A percentile compares a stretch with the other conserved stretches of the same genome.
Conservation (phyloP, 2,797 vertebrate genomes). For the Selene dorsalis region DNA sequence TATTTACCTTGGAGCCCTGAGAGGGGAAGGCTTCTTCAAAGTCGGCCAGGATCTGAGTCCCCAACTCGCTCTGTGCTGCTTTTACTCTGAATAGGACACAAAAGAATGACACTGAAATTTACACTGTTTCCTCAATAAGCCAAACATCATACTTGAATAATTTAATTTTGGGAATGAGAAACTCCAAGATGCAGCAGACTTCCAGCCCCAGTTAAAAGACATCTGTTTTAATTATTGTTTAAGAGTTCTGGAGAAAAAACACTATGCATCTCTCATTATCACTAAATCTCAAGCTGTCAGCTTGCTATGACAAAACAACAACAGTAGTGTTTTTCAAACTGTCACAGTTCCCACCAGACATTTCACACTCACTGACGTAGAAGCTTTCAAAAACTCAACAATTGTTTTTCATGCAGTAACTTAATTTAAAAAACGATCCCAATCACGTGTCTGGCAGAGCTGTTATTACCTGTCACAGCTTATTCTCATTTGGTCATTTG, state of each 20-base stretch:
- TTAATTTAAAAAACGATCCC: neutral
- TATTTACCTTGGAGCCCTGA: constrained; percentile 94
- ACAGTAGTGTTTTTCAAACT: constrained; percentile 3
- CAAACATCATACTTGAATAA: neutral
- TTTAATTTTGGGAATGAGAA: constrained; percentile 9
- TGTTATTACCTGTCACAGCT: neutral
- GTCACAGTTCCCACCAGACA: neutral
- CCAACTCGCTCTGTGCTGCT: constrained; percentile 95
- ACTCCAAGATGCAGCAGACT: neutral
- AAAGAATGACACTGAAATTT: constrained; percentile 5
- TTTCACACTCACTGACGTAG: neutral
- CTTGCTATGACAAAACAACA: neutral
- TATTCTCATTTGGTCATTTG: neutral
- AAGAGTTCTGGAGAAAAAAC: neutral
- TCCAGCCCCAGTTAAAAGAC: neutral
- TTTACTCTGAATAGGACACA: constrained; percentile 87
- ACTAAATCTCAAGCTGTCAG: neutral
- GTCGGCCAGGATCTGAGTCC: constrained; percentile 97
- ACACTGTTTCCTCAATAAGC: constrained; percentile 15
- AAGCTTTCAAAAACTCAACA: neutral
- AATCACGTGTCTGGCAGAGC: neutral
- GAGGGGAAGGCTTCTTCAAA: constrained; percentile 98
- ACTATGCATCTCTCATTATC: neutral
- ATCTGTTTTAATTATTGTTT: constrained; percentile 14
- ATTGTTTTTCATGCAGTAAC: neutral